Evolutionary conservation across 1,140 invertebrate genomes (phyloP), one percentile per base, ranked within the genome.

Genomic region (Pomphorhynchus laevis): DNA sequence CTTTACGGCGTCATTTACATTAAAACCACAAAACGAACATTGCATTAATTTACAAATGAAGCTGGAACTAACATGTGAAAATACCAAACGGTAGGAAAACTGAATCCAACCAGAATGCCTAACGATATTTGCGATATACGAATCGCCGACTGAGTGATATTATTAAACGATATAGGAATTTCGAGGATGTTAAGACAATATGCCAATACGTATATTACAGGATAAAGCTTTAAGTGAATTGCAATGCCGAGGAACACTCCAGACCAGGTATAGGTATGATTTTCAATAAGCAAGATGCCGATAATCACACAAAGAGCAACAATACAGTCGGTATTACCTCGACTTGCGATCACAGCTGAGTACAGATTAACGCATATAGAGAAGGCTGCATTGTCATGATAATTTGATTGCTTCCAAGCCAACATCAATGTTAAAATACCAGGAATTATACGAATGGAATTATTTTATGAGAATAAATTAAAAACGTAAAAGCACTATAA

Each of bases 261-360:
- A 2, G 12, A 38, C 18, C 45, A 20, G 1, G 48, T 39, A 9
- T 47, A 36, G 43, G 52, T 43, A 40, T 46, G 46, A 20, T 50
- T 45, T 35, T 49, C 48, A 22, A 60, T 44, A 12, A 59, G 52
- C 38, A 53, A 55, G 9, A 72, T 48, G 4, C 69, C 70, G 5
- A 68, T 46, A 3, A 86, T 60, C 4, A 91, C 73, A 12, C 89
- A 60, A 46, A 70, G 64, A 33, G 72, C 69, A 23, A 82, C 69
- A 1, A 95, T 51, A 1, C 76, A 71, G 53, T 95, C 86, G 2
- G 75, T 74, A 62, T 77, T 95, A 4, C 89, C 89, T 54, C 89
- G 63, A 0, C 76, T 77, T 1, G 79, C 80, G 41, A 98, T 80
- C 0, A 72, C 64, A 25, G 80, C 67, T 9, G 74, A 69, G 23